A percentile compares a stretch with the other conserved stretches of the same genome.
phyloP scores from a whole-genome alignment of 2,888 invertebrate genomes.

The Serrognathus titanus region DNA sequence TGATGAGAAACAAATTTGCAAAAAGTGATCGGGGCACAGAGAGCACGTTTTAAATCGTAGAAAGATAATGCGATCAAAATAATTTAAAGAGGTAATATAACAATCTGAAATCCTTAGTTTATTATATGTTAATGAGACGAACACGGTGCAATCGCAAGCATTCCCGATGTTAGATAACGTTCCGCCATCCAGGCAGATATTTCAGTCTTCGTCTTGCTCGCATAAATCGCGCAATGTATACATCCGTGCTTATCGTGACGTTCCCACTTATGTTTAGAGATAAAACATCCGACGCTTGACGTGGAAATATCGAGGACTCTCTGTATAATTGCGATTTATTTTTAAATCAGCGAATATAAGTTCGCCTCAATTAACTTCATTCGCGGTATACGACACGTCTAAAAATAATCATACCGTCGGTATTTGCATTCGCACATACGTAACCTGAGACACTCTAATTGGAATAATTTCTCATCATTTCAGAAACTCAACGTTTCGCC shows the following conservation, averaged over 20 bases:
- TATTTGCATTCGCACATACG: too few species aligned
- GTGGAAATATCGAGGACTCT: constrained; percentile 26
- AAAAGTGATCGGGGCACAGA: neutral
- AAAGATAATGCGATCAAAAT: constrained; percentile 21
- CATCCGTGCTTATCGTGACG: constrained; percentile 20
- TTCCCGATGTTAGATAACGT: constrained; percentile 27
- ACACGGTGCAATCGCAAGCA: constrained; percentile 26
- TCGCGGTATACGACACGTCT: constrained; percentile 11
- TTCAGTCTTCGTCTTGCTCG: constrained; percentile 12
- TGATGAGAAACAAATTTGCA: constrained; percentile 2
- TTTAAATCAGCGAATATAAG: constrained; percentile 22
- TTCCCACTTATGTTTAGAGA: constrained; percentile 24
- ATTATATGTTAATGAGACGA: constrained; percentile 30
- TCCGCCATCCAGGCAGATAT: constrained; percentile 8
- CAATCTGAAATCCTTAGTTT: constrained; percentile 22
- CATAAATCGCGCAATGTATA: constrained; percentile 6
- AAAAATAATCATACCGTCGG: too few species aligned
- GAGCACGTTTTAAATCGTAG: constrained; percentile 6
- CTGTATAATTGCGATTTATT: constrained; percentile 30
- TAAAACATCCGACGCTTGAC: constrained; percentile 23
- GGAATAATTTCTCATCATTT: too few species aligned
- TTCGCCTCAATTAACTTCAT: constrained; percentile 26
- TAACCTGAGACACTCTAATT: too few species aligned
- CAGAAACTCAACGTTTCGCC: too few species aligned
- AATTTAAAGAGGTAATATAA: constrained; percentile 23